Base-by-base conservation (phyloP, 2,888 invertebrate genomes). In the Scaptomyza polygonia region DNA sequence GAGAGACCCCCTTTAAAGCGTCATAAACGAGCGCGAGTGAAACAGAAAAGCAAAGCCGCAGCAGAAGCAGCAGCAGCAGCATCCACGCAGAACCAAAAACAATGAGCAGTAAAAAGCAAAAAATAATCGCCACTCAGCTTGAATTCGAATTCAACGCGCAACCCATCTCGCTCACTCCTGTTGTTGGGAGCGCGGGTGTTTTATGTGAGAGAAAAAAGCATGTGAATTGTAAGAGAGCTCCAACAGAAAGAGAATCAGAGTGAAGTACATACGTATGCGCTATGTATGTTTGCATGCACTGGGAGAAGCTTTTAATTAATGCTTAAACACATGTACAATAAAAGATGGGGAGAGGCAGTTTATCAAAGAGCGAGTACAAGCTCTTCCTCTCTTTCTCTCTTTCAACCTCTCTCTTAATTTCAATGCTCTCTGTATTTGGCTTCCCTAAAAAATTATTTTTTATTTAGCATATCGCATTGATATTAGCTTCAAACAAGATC, bases 111-210 rank as follows among this genome's bases (percentile, higher is more conserved):
- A 64, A 52, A 64, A 52, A 63, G 36, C 70, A 47, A 79, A 84
- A 79, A 88, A 83, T 84, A 83, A 86, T 86, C 86, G 67, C 78
- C 86, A 78, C 75, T 69, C 65, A 72, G 49, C 65, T 76, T 21
- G 30, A 51, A 39, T 34, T 18, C 25, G 25, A 67, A 48, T 34
- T 34, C 36, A 36, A 36, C 14, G 36, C 45, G 57, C 66, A 67
- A 18, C 69, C 69, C 52, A 62, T 86, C 84, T 79, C 88, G 71
- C 73, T 84, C 68, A 30, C 65, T 56, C 82, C 25, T 42, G 49
- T 67, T 39, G 39, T 57, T 27, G 43, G n/a, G 30, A 56, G 58
- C 21, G 45, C 25, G 45, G 6, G 48, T 36, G 55, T 25, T 27
- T 48, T 36, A 36, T 36, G 32, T 25, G 53, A 27, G 36, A 29